phyloP scores from a whole-genome alignment of 2,888 invertebrate genomes.

The Brachyptera risi region DNA sequence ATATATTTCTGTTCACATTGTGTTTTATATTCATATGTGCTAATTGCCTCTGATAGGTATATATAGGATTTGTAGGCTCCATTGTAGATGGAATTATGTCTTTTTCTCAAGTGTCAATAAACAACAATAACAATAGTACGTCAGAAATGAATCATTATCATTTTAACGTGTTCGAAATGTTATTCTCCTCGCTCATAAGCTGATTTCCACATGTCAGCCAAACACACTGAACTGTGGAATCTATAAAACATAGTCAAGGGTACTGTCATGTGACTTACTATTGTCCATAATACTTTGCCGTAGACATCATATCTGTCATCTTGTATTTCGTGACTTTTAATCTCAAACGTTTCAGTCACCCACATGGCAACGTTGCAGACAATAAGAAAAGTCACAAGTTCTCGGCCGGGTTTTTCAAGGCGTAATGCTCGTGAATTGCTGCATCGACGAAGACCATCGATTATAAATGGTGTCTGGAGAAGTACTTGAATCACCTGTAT shows the following conservation, averaged over 20 bases:
- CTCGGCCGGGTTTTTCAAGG: slow-evolving; percentile 66
- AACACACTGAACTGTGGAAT: slow-evolving; percentile 73
- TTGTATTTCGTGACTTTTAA: slow-evolving; percentile 52
- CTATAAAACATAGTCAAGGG: slow-evolving; percentile 74
- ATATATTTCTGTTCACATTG: too few relatives aligned
- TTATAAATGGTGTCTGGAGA: slow-evolving; percentile 68
- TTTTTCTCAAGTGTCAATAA: too few relatives aligned
- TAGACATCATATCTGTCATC: slow-evolving; percentile 58
- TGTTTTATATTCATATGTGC: too few relatives aligned
- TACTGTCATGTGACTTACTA: slow-evolving; percentile 66
- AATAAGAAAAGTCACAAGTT: slow-evolving; percentile 69
- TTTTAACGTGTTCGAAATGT: too few relatives aligned
- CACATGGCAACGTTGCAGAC: slow-evolving; percentile 74
- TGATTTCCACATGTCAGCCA: slow-evolving; percentile 73
- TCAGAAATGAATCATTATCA: too few relatives aligned
- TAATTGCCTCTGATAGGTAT: too few relatives aligned
- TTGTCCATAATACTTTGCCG: slow-evolving; percentile 66
- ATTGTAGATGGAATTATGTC: too few relatives aligned
- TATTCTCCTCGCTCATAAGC: slow-evolving; percentile 58
- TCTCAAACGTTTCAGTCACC: slow-evolving; percentile 69
- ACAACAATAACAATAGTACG: too few relatives aligned
- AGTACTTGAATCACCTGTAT: slow-evolving; percentile 64
- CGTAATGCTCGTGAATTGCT: slow-evolving; percentile 60
- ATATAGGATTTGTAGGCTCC: too few relatives aligned
- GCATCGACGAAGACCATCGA: slow-evolving; percentile 70